Percentiles rank a stretch among this genome's conserved stretches.
phyloP scores from a whole-genome alignment of 2,113 vertebrate species.

The Xenus cinereus region DNA sequence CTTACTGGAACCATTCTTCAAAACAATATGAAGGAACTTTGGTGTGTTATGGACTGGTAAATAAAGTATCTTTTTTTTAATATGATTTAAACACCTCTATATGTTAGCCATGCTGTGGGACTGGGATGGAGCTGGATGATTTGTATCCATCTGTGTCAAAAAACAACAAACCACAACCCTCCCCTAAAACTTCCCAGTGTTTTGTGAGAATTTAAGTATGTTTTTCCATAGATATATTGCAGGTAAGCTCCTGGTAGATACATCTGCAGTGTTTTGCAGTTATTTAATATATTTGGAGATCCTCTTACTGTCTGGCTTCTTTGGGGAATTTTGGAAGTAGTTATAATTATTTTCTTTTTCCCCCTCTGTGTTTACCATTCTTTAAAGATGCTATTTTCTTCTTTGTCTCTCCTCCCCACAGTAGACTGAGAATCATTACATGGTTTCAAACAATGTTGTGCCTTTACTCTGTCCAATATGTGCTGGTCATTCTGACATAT shows the following conservation, averaged over 20 bases:
- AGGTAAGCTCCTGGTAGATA: neutral
- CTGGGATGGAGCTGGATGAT: neutral
- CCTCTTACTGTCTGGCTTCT: neutral
- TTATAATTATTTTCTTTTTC: neutral
- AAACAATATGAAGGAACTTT: slow-evolving; percentile 95
- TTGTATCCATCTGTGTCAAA: neutral
- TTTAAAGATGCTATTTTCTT: neutral
- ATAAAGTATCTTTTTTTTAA: neutral
- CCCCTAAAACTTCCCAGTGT: accelerated
- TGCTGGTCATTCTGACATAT: neutral
- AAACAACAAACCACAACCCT: neutral
- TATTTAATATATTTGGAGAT: neutral
- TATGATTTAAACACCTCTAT: neutral
- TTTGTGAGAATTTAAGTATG: neutral
- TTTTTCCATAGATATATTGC: neutral
- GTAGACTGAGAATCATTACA: neutral
- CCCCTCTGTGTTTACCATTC: neutral
- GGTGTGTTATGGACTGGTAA: slow-evolving; percentile 98
- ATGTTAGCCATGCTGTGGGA: neutral
- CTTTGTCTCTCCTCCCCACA: neutral
- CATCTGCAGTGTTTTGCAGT: neutral
- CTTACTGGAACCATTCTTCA: slow-evolving; percentile 96
- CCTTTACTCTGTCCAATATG: neutral
- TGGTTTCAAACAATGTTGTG: accelerated
- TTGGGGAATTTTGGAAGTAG: neutral